Percentiles rank a stretch among this genome's conserved stretches.
phyloP scores from a whole-genome alignment of 2,797 vertebrate species.

The Typhlichthys subterraneus region DNA sequence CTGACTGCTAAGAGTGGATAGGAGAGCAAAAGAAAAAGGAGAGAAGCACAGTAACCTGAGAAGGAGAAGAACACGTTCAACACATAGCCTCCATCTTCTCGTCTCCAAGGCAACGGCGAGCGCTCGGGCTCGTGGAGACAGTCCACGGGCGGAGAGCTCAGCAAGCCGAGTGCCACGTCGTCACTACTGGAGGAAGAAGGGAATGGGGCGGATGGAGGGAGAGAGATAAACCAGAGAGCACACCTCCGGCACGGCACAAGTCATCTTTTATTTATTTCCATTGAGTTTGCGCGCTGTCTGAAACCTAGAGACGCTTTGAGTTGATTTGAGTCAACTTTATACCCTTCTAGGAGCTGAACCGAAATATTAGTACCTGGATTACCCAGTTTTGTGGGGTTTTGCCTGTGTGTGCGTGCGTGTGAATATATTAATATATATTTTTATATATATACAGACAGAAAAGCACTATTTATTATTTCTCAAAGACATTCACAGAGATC shows the following conservation, averaged over 20 bases:
- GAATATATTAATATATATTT: conserved; percentile 4
- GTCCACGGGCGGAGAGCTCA: conserved; percentile 59
- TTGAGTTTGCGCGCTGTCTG: conserved; percentile 10
- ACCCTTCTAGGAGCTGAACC: conserved; percentile 21
- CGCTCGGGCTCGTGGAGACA: conserved; percentile 48
- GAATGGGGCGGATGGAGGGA: conserved; percentile 51
- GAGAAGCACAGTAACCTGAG: conserved; percentile 18
- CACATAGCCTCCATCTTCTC: conserved; percentile 47
- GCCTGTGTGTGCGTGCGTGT: neutral
- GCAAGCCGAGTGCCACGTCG: conserved; percentile 31
- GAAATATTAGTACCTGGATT: conserved; percentile 17
- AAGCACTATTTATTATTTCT: neutral
- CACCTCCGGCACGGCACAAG: conserved; percentile 27
- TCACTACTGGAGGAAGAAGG: conserved; percentile 47
- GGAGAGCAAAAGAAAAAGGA: conserved; percentile 44
- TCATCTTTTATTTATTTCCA: conserved; percentile 38
- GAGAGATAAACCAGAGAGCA: conserved; percentile 47
- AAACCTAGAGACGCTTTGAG: conserved; percentile 28
- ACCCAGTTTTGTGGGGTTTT: conserved; percentile 12
- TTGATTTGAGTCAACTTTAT: conserved; percentile 29
- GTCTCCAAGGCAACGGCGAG: conserved; percentile 75
- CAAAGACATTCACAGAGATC: neutral
- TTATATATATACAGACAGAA: conserved; percentile 7
- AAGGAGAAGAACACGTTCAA: conserved; percentile 37
- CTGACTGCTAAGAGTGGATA: conserved; percentile 61